Percentiles rank a stretch among this genome's conserved stretches.
These are phyloP conservation scores for Apostichopus leukothele DNA, from an alignment of 53 echinoderm and acorn worm genomes.

Conservation along the genomic window DNA sequence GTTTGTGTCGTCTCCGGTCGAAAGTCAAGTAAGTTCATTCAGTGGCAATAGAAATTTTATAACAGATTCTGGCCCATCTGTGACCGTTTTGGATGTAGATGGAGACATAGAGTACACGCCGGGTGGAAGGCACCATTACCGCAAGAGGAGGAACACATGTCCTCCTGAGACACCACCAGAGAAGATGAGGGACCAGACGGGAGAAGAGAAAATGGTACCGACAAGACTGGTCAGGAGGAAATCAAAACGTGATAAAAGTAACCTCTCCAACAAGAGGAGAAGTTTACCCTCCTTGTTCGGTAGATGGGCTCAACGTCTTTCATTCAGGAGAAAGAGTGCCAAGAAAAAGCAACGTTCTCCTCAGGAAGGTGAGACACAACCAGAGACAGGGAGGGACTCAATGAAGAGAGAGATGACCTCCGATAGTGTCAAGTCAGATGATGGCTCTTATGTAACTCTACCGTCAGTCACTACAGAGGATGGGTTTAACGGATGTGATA, in stretches of 20 bases:
- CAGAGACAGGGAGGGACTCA: neutral
- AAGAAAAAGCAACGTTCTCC: slow-evolving; percentile 2
- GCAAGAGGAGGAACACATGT: slow-evolving; percentile 23
- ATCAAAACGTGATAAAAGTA: neutral
- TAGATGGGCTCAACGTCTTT: slow-evolving; percentile 29
- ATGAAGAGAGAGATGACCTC: neutral
- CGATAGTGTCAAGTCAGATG: neutral
- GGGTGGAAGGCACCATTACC: slow-evolving; percentile 17
- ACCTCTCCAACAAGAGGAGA: slow-evolving; percentile 5
- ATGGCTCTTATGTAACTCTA: neutral
- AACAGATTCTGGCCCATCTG: neutral
- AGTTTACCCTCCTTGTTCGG: slow-evolving; percentile 19
- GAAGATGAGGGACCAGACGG: neutral
- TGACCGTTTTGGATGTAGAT: neutral
- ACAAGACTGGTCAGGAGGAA: neutral
- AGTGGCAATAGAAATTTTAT: neutral
- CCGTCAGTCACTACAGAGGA: neutral
- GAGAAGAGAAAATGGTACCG: neutral
- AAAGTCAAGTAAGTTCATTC: slow-evolving; percentile 17
- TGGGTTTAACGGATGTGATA: neutral
- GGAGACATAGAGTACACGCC: slow-evolving; percentile 33
- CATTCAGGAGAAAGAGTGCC: slow-evolving; percentile 27
- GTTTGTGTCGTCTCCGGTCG: slow-evolving; percentile 24
- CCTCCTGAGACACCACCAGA: slow-evolving; percentile 34
- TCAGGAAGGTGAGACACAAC: neutral